A percentile compares a stretch with the other conserved stretches of the same genome.
Evolutionary conservation across 1,140 invertebrate species (phyloP).

Genomic region (Drosophila baimaii): DNA sequence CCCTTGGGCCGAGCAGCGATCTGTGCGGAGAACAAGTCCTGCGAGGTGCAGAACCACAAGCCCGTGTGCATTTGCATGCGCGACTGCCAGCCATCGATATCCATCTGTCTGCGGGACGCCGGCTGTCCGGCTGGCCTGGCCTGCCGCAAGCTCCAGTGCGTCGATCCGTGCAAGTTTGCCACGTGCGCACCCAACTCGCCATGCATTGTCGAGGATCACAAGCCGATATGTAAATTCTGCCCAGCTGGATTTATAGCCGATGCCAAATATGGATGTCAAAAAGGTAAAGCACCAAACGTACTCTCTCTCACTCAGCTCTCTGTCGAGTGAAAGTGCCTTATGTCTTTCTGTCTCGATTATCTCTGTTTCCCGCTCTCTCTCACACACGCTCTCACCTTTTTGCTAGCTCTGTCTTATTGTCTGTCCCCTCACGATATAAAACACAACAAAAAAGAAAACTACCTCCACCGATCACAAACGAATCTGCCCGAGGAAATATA

Average conservation of each 20-base stretch:
- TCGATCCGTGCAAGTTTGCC: conserved; percentile 93
- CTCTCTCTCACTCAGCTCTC: conserved; percentile 70
- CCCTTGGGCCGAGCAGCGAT: conserved; percentile 86
- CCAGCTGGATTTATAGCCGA: conserved; percentile 94
- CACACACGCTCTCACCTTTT: conserved; percentile 74
- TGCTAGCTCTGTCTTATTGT: conserved; percentile 74
- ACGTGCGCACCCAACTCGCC: conserved; percentile 92
- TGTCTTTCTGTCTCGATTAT: conserved; percentile 72
- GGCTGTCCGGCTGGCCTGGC: conserved; percentile 93
- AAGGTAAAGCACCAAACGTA: conserved; percentile 89
- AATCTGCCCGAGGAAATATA: conserved; percentile 43
- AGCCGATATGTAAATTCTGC: conserved; percentile 97
- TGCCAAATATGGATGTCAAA: conserved; percentile 95
- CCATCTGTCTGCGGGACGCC: conserved; percentile 94
- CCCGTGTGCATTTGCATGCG: conserved; percentile 93
- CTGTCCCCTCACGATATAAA: conserved; percentile 57
- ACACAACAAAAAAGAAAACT: background rate
- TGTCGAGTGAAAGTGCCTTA: conserved; percentile 74
- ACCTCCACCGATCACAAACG: conserved; percentile 21
- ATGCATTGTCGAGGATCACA: conserved; percentile 96
- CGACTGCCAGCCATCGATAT: conserved; percentile 93
- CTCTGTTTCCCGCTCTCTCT: conserved; percentile 72
- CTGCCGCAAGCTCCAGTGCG: conserved; percentile 94
- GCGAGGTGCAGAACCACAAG: conserved; percentile 93
- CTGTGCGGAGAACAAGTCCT: conserved; percentile 92